Evolutionary conservation across 2,888 invertebrate genomes (phyloP).

Genomic region (Cerastis rubricosa): DNA sequence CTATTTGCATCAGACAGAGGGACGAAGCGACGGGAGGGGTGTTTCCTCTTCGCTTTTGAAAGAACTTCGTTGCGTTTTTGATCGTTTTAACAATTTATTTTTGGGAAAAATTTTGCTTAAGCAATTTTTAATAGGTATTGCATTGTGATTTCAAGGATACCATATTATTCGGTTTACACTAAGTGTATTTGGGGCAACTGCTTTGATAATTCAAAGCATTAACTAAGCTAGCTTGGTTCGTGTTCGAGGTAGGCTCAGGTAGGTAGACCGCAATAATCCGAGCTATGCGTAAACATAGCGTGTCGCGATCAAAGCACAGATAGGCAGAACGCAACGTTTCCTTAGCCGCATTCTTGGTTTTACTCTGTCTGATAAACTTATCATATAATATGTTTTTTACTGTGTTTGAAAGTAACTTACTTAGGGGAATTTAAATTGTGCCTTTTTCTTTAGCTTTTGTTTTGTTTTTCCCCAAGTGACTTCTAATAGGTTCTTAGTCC

Average conservation of each 20-base stretch:
- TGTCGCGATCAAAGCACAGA: constrained; percentile 47
- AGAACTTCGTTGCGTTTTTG: no score
- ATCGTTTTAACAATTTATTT: neutral
- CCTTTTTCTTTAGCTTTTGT: neutral
- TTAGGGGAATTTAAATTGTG: neutral
- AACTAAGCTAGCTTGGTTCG: neutral
- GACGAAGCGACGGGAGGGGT: neutral
- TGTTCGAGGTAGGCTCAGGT: constrained; percentile 17
- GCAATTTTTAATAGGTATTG: neutral
- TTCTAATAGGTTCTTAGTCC: neutral
- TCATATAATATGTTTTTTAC: constrained; percentile 18
- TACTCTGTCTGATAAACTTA: constrained; percentile 17
- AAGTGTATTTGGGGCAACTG: neutral
- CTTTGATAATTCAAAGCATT: constrained; percentile 20
- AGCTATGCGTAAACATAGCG: constrained; percentile 52
- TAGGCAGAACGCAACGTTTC: constrained; percentile 57
- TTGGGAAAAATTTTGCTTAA: neutral
- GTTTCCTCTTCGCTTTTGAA: neutral
- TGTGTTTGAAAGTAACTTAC: constrained; percentile 1
- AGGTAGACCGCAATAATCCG: constrained; percentile 35
- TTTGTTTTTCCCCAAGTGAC: neutral
- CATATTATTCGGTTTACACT: neutral
- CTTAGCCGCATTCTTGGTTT: constrained; percentile 42
- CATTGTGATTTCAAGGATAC: neutral
- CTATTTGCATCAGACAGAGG: neutral